Base-by-base conservation (phyloP, 92 coral and sea anemone species). In the Scolanthus callimorphus region DNA sequence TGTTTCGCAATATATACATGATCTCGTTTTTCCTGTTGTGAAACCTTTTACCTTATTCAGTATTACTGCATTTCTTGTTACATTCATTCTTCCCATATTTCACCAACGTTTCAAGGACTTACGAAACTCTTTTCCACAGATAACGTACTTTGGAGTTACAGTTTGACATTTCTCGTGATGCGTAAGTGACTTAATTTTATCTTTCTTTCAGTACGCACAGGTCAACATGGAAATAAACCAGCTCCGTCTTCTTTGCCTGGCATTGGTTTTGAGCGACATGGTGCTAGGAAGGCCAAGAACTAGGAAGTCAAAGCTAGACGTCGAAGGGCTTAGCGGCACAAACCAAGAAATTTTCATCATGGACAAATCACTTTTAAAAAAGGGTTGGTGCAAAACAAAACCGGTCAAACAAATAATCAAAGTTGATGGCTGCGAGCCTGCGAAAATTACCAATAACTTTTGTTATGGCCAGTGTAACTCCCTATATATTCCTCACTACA, bases 401-500 rank as follows among this genome's bases (percentile, higher is more conserved):
- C 61, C 88, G 12, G 37, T 94, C 31, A 79, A 58, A 59, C 99
- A 94, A 53, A 75, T 80, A 11, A 84, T 94, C 57, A 44, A 60
- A 29, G 56, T 72, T 8, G 69, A 70, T 10, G 99, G 99, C 11
- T 94, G 99, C 57, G 63, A 71, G 8, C 99, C 95, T 4, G 79
- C 72, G 11, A 74, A 84, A 62, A 83, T 94, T 11, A 46, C 69
- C 37, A 94, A 94, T 45, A 94, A 94, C 71, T 89, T 59, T 49
- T 94, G 99, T 67, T 85, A 79, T 51, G 99, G 99, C 29, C 99
- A 94, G 62, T 94, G 99, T 20, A 89, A 86, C 50, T 94, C 99
- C 1, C 44, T 84, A 20, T 94, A 84, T 60, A 89, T 94, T 27
- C 97, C 99, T 0, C 80, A 76, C 63, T 87, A 83, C 86, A 67